phyloP scores from a whole-genome alignment of 2,888 invertebrate species.

The Gari tellinella region DNA sequence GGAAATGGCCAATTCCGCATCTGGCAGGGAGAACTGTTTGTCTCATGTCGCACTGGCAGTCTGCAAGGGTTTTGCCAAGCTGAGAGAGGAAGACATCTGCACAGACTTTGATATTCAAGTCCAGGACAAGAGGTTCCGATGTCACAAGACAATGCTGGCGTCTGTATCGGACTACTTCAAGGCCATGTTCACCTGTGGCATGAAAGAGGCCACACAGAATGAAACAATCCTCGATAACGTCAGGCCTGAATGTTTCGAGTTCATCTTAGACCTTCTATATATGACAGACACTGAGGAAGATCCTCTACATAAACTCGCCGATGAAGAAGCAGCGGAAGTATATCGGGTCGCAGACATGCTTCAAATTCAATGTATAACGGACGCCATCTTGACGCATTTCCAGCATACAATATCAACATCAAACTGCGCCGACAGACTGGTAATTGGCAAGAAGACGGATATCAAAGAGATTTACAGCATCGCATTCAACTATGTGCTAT shows the following conservation, averaged over 20 bases:
- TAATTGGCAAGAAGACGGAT: constrained; percentile 25
- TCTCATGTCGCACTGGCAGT: not conserved
- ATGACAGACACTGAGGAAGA: not conserved
- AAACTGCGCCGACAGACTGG: constrained; percentile 46
- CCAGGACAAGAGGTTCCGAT: constrained; percentile 38
- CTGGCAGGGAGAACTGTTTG: not conserved
- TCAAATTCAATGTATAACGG: constrained; percentile 33
- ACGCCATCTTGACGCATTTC: constrained; percentile 25
- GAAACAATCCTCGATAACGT: constrained; percentile 34
- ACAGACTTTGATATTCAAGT: constrained; percentile 39
- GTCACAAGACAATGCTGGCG: constrained; percentile 49
- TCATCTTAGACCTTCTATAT: constrained; percentile 30
- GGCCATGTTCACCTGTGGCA: constrained; percentile 50
- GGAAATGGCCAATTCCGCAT: too few species aligned
- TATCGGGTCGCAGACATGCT: constrained; percentile 38
- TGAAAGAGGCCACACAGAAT: constrained; percentile 37
- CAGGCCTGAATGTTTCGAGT: constrained; percentile 34
- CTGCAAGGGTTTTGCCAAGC: constrained; percentile 18
- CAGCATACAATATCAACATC: constrained; percentile 13
- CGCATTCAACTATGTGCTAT: constrained; percentile 21
- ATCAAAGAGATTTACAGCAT: constrained; percentile 14
- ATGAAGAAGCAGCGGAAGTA: constrained; percentile 33
- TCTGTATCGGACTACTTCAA: constrained; percentile 49
- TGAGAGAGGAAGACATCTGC: constrained; percentile 31
- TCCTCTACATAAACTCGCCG: constrained; percentile 6